These are phyloP conservation scores for Anseranas semipalmata DNA, from an alignment of 2,113 vertebrate genomes.

Conservation along the genomic window DNA sequence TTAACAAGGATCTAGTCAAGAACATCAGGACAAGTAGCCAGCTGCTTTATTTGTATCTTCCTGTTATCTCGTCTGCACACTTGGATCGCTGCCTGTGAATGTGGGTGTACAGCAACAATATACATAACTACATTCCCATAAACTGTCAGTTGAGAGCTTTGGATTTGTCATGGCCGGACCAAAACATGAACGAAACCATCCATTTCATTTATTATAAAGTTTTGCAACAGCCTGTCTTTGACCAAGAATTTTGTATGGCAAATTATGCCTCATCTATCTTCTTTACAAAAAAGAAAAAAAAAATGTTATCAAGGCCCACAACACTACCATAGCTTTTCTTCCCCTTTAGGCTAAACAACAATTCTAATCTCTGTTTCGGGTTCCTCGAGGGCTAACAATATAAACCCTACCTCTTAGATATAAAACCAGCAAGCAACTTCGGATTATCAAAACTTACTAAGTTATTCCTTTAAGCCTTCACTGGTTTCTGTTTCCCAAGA, in stretches of 20 bases:
- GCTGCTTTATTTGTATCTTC: not conserved
- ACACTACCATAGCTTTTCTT: not conserved
- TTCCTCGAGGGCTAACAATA: not conserved
- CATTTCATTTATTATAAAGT: not conserved
- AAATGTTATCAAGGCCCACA: not conserved
- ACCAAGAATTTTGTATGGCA: not conserved
- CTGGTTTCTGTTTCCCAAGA: not conserved
- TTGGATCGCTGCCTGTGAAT: not conserved
- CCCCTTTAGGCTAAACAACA: not conserved
- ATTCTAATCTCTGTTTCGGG: not conserved
- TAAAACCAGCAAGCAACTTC: not conserved
- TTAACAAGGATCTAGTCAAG: slow-evolving; percentile 5
- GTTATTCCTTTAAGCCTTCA: not conserved
- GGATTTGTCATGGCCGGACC: slow-evolving; percentile 9
- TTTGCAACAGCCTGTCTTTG: slow-evolving; percentile 15
- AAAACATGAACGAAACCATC: not conserved
- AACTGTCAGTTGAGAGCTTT: not conserved
- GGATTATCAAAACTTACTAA: not conserved
- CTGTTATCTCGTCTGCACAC: slow-evolving; percentile 6
- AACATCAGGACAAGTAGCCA: not conserved
- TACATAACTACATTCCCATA: slow-evolving; percentile 32
- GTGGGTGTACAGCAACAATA: slow-evolving; percentile 41
- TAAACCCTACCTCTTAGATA: not conserved
- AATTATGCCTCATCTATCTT: not conserved
- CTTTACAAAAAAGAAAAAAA: not conserved